Base-by-base conservation (phyloP, 2,888 invertebrate genomes). In the Pseudococcus jackbeardsleyi region DNA sequence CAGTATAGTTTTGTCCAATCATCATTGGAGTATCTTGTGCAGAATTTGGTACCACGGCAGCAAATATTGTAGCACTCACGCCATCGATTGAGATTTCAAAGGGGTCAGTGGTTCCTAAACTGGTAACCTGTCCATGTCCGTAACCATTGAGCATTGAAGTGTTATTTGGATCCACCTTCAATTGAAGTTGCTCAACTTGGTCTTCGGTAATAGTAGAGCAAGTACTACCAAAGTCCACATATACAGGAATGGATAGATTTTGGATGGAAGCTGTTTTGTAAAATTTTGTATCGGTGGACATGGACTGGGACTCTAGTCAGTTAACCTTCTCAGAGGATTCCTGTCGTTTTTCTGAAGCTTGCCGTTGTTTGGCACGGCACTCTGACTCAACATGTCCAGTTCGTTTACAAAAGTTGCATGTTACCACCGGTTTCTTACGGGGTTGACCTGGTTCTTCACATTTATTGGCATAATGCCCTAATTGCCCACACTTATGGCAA, bases 21-120 rank as follows among this genome's bases (percentile, higher is more conserved):
- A n/a, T n/a, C n/a, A n/a, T n/a, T n/a, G n/a, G n/a, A n/a, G n/a
- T n/a, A n/a, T n/a, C n/a, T n/a, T n/a, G n/a, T n/a, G n/a, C n/a
- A 15, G 90, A 89, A 6, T 89, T 89, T 12, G 90, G 90, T 22
- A 90, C 90, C 5, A 90, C 89, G 22, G 89, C 89, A 17, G 90
- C 88, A 50, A 89, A 86, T 11, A 88, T 72, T 77, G 11, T 84
- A 22, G 86, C 89, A 7, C 50, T 48, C 5, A 89, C 89, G 54
- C 85, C 89, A 48, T 89, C 89, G 17, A 90, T 89, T 7, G 7
- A 68, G 5, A 89, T 48, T 7, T 85, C 59, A 12, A 86, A 85
- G 15, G 7, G 4, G 22, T 89, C 86, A 33, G 89, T 54, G 15
- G 88, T 48, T n/a, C 89, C 89, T 7, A 89, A 17, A 15, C 79